These are phyloP conservation scores for Drosophila kuntzei DNA, from an alignment of 2,888 invertebrate species.

Conservation along the genomic window DNA sequence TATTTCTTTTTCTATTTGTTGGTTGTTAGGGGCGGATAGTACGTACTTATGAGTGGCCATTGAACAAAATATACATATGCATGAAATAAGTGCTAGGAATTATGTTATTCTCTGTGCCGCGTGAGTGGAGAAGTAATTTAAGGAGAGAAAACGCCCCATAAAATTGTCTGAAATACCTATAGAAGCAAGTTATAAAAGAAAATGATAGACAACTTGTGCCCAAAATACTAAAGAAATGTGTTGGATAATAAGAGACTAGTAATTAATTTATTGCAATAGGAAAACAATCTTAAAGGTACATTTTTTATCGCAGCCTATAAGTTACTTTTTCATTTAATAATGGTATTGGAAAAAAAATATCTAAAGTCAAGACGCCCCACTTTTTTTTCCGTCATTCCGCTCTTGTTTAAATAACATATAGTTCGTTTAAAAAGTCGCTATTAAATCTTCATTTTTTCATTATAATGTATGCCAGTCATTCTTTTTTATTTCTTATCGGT, in stretches of 20 bases:
- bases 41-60: background rate
- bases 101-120: background rate
- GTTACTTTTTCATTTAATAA: too few species aligned
- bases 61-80: slow-evolving; percentile 9
- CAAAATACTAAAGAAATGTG: background rate
- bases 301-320: too few species aligned
- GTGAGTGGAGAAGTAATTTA: background rate
- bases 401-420: too few species aligned
- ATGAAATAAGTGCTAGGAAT: slow-evolving; percentile 1
- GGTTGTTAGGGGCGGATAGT: background rate
- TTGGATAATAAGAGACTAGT: background rate
- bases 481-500: too few species aligned
- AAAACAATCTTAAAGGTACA: too few species aligned
- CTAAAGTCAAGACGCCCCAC: too few species aligned
- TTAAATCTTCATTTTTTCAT: too few species aligned
- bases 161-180: slow-evolving; percentile 1
- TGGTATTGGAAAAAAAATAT: too few species aligned
- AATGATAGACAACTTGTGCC: background rate
- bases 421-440: too few species aligned
- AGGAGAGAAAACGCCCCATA: background rate
- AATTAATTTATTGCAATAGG: background rate
- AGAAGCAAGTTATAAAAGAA: background rate
- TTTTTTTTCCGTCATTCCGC: too few species aligned
- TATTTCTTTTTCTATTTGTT: background rate
- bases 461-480: too few species aligned